These are phyloP conservation scores for Synergus laeviventris DNA, from an alignment of 2,888 invertebrate genomes.

Conservation along the genomic window DNA sequence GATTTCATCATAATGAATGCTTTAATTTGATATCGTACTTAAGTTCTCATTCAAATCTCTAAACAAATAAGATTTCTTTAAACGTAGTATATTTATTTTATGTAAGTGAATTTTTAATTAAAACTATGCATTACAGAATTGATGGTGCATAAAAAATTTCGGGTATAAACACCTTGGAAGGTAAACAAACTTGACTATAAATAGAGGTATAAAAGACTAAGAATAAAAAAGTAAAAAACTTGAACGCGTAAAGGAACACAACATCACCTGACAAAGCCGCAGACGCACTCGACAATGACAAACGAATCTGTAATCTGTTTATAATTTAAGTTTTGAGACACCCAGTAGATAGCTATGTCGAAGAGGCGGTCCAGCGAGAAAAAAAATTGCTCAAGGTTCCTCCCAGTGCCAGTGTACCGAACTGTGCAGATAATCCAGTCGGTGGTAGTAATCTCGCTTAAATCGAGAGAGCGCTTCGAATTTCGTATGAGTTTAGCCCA, in stretches of 20 bases:
- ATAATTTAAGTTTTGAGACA: not conserved
- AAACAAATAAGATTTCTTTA: too few species aligned
- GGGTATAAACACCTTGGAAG: not conserved
- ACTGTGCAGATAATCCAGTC: constrained; percentile 54
- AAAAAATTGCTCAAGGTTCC: constrained; percentile 54
- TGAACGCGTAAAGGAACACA: not conserved
- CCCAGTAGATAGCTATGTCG: constrained; percentile 44
- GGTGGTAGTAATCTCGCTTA: constrained; percentile 56
- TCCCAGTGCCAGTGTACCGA: constrained; percentile 54
- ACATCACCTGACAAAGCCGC: too few species aligned
- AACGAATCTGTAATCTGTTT: not conserved
- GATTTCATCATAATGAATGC: too few species aligned
- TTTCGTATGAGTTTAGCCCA: constrained; percentile 14
- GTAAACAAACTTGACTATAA: not conserved
- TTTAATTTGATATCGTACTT: too few species aligned
- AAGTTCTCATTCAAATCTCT: too few species aligned
- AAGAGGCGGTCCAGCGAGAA: constrained; percentile 55
- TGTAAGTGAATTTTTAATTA: too few species aligned
- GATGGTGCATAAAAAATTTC: too few species aligned
- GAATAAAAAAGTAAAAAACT: not conserved
- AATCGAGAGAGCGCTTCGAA: constrained; percentile 49
- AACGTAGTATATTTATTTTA: too few species aligned
- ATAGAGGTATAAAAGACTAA: not conserved
- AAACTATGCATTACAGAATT: too few species aligned
- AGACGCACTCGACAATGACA: not conserved